These are phyloP conservation scores for Rostratula benghalensis DNA, from an alignment of 2,113 vertebrate species.

Conservation along the genomic window DNA sequence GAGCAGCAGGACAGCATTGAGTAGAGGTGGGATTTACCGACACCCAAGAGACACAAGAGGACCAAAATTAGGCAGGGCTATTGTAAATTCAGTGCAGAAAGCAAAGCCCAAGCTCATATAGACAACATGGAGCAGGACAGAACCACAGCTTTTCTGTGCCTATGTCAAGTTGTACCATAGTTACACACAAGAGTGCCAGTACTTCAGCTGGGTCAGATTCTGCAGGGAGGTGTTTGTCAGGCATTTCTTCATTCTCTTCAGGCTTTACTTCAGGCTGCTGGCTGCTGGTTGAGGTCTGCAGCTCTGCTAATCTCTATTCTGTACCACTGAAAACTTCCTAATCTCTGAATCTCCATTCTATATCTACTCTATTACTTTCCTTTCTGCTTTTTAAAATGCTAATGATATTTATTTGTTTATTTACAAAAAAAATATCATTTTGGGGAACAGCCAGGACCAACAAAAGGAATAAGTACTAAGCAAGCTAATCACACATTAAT, in stretches of 20 bases:
- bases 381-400: neutral
- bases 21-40: neutral
- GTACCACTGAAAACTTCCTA: neutral
- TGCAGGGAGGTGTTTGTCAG: neutral
- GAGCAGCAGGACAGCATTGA: neutral
- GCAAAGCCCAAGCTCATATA: neutral
- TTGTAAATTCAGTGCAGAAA: neutral
- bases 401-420: neutral
- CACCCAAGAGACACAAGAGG: neutral
- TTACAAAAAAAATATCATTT: neutral
- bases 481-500: neutral
- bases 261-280: neutral
- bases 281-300: neutral
- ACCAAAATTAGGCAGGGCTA: neutral
- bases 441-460: neutral
- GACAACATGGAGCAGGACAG: neutral
- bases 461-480: neutral
- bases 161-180: rapidly evolving
- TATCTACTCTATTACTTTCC: neutral
- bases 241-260: neutral
- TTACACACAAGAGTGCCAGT: neutral
- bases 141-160: neutral
- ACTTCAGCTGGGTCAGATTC: neutral
- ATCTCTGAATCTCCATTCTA: neutral
- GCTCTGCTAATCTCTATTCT: neutral